Base-by-base conservation (phyloP, 2,797 vertebrate species). In the Periophthalmus magnuspinnatus region DNA sequence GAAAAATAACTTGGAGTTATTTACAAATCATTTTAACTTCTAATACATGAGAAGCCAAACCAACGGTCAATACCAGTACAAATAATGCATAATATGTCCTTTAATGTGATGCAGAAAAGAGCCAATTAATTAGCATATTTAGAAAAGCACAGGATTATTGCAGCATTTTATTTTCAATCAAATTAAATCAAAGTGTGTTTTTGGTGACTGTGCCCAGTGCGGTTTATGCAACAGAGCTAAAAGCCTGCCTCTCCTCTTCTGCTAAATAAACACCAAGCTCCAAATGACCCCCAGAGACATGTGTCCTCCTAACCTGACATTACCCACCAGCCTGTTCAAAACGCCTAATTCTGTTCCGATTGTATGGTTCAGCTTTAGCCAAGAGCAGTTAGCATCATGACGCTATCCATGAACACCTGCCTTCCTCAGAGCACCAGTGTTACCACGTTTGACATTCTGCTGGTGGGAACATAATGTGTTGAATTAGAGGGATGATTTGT, bases 341-440 rank as follows among this genome's bases (percentile, higher is more conserved):
- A 76, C 65, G 61, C 61, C 73, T 81, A 90, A 86, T 89, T 75
- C 88, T 82, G 83, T 90, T 91, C 72, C 87, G 83, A 90, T 92
- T 91, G 91, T 89, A 85, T 86, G 80, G 63, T 90, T 89, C 76
- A 52, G 68, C 61, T 86, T 56, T 81, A 83, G 86, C 89, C 89
- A 88, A 79, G 90, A 71, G 77, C 83, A 88, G 89, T 90, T 89
- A 91, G 80, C 85, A 88, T 76, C 21, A 87, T 86, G 88, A 84
- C 71, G 69, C 78, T 76, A 21, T 80, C 88, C 81, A 90, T 86
- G 89, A 87, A 90, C 90, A 88, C 89, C 88, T 90, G 93, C 86
- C 45, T n/a, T 13, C 65, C 88, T 82, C 14, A 34, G 1, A 28
- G 28, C 28, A 28, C 28, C 28, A 28, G 81, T 56, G 52, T 68